phyloP scores from a whole-genome alignment of 92 coral and sea anemone genomes.

The Zoanthus solanderi region DNA sequence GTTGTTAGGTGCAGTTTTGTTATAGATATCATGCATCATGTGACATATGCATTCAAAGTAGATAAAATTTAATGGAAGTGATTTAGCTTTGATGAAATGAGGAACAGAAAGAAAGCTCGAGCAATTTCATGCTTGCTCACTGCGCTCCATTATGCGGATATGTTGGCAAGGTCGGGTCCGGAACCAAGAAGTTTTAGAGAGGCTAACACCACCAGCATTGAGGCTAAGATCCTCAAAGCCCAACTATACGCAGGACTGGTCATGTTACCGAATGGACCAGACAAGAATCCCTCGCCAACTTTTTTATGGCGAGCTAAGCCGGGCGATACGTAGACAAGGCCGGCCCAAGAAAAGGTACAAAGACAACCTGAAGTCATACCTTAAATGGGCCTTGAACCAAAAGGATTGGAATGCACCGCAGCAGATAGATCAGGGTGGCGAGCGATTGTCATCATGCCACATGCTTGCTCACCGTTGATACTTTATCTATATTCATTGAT shows the following conservation, averaged over 20 bases:
- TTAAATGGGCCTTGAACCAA: conserved; percentile 18
- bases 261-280: background rate
- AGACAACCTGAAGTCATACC: background rate
- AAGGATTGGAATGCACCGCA: conserved; percentile 17
- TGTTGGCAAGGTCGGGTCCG: conserved; percentile 2
- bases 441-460: background rate
- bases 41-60: too few species aligned
- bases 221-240: background rate
- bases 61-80: too few species aligned
- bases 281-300: too few species aligned
- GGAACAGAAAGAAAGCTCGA: background rate
- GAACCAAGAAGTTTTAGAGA: conserved; percentile 23
- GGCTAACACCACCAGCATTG: conserved; percentile 5
- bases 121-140: background rate
- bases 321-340: too few species aligned
- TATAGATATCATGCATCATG: too few species aligned
- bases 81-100: too few species aligned
- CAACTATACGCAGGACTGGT: conserved; percentile 4
- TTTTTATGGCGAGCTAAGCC: too few species aligned
- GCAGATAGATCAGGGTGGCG: background rate
- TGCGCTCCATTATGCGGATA: background rate
- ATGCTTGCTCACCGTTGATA: background rate
- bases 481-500: background rate
- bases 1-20: too few species aligned
- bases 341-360: too few species aligned